Percentiles rank a stretch among this genome's conserved stretches.
Evolutionary conservation across 2,888 invertebrate genomes (phyloP).

Genomic region (Xylocampa areola): DNA sequence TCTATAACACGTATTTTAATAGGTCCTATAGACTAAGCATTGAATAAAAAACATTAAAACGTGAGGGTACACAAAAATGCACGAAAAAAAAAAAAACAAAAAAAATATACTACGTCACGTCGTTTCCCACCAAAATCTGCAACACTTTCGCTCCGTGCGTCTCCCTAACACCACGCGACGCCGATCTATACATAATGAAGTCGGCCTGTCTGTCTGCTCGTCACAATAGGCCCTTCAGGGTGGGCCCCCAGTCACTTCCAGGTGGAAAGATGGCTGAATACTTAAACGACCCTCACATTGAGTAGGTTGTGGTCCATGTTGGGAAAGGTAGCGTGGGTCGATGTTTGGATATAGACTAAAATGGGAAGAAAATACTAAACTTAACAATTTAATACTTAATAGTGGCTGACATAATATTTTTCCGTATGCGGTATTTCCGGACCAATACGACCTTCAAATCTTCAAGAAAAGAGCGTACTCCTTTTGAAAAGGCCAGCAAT

Average conservation of each 20-base stretch:
- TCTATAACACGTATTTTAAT: no score
- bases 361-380: no score
- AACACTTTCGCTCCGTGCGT: conserved; percentile 38
- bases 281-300: conserved; percentile 75
- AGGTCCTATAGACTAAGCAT: no score
- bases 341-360: neutral
- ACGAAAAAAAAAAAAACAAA: no score
- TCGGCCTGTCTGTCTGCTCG: conserved; percentile 76
- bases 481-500: no score
- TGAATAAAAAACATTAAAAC: no score
- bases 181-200: conserved; percentile 67
- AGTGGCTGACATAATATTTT: no score
- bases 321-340: conserved; percentile 8
- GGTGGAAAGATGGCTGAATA: conserved; percentile 81
- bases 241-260: conserved; percentile 81
- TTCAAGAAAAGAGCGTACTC: no score
- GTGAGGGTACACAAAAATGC: neutral
- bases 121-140: conserved; percentile 29
- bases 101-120: conserved; percentile 22
- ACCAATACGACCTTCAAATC: no score
- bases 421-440: no score
- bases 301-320: conserved; percentile 56
- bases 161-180: conserved; percentile 32
- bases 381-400: no score
- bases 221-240: conserved; percentile 79